Base-by-base conservation (phyloP, 2,113 vertebrate species). In the Neolamprologus kungweensis region DNA sequence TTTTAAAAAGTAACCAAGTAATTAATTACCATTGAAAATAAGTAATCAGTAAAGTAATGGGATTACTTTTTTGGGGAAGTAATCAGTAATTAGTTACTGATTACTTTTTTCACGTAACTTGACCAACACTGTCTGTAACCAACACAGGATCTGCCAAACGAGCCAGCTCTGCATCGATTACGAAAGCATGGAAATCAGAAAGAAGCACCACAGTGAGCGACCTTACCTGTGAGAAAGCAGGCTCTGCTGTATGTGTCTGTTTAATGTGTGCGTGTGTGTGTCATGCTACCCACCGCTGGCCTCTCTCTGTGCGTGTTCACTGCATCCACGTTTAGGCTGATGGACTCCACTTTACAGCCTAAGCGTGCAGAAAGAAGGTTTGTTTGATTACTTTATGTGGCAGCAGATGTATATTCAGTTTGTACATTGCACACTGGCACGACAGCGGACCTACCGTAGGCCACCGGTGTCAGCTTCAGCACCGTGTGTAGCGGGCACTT, bases 291-390 rank as follows among this genome's bases (percentile, higher is more conserved):
- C 97, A 99, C 98, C 98, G 98, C 97, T 1, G 98, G 98, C 93
- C 96, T 97, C 87, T 98, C 97, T 93, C 99, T 94, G 96, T 99
- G 98, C 0, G 99, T 99, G 96, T 99, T 98, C 89, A 99, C 98
- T 17, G 98, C 98, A 1, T 97, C 97, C 51, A 99, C 97, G 4
- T 98, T 98, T 85, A 99, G 95, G 95, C 96, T 96, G 92, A 99
- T 97, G 51, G 97, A 97, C 93, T 99, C 98, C 90, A 99, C 97
- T 95, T 99, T 99, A 94, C 99, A 99, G 83, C 99, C 99, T 99
- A 82, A 82, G 14, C 4, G 37, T 53, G 17, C 23, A 82, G 17
- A 82, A 28, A 87, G 12, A 19, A 68, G 19, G 42, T 23, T 60
- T 7, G 11, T 14, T 45, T 60, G 2, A 60, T 83, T 23, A 71